These are phyloP conservation scores for Holothuria glaberrima DNA, from an alignment of 35 echinoderm and acorn worm genomes.

Conservation along the genomic window DNA sequence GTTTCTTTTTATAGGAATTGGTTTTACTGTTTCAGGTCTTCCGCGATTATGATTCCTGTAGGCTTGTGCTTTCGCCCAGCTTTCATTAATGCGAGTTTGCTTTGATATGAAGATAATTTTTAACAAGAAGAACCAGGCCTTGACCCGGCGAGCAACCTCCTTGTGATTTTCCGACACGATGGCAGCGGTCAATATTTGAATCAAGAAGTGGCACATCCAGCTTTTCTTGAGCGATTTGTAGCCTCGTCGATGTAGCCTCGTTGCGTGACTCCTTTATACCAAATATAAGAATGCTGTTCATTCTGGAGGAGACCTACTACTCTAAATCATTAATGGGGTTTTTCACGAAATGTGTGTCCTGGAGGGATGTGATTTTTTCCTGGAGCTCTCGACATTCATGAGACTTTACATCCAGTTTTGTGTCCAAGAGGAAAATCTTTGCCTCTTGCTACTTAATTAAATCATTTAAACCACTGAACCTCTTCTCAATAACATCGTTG, in stretches of 20 bases:
- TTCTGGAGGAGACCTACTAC: constrained; percentile 6
- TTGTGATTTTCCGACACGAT: background rate
- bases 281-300: constrained; percentile 26
- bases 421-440: constrained; percentile 31
- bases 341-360: constrained; percentile 3
- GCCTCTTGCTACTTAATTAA: constrained; percentile 29
- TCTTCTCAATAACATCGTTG: constrained; percentile 12
- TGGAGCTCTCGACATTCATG: background rate
- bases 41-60: background rate
- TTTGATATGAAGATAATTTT: background rate
- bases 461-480: constrained; percentile 7
- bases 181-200: background rate
- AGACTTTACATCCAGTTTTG: constrained; percentile 15
- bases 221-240: constrained; percentile 24
- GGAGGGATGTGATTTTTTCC: constrained; percentile 13
- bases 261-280: constrained; percentile 25
- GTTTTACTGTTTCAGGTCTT: constrained; percentile 30
- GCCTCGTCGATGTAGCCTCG: background rate
- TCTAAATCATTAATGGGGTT: constrained; percentile 7
- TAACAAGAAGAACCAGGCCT: background rate
- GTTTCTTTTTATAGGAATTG: constrained; percentile 28
- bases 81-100: constrained; percentile 27
- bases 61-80: background rate
- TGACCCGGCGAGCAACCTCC: background rate
- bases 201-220: background rate